These are phyloP conservation scores for Indri indri DNA, from an alignment of 2,113 vertebrate species.

Conservation along the genomic window DNA sequence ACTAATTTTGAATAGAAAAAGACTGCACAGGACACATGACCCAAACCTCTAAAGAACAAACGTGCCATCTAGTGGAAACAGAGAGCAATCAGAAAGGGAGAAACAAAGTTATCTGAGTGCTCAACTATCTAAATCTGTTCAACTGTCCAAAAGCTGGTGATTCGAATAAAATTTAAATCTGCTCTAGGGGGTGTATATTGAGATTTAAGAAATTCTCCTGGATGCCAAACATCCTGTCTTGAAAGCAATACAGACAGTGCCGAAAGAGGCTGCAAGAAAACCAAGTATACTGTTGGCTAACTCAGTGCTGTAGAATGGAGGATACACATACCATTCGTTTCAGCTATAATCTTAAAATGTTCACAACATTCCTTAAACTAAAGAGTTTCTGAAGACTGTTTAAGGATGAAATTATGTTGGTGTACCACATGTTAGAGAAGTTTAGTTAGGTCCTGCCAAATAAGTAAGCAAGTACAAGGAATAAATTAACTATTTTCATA, in stretches of 20 bases:
- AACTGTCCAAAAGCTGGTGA: not conserved
- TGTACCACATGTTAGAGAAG: not conserved
- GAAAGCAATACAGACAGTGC: not conserved
- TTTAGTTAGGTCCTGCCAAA: not conserved
- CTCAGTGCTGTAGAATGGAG: not conserved
- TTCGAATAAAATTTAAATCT: slow-evolving; percentile 42
- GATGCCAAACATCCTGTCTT: not conserved
- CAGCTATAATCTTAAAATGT: not conserved
- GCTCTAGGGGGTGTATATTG: not conserved
- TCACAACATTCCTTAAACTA: slow-evolving; percentile 20
- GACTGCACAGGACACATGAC: not conserved
- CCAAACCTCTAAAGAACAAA: slow-evolving; percentile 40
- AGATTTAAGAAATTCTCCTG: not conserved
- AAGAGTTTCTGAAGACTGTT: slow-evolving; percentile 28
- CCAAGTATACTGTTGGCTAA: not conserved
- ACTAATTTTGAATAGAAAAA: slow-evolving; percentile 12
- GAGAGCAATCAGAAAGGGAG: not conserved
- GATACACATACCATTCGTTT: not conserved
- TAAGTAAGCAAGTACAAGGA: not conserved
- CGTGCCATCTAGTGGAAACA: slow-evolving; percentile 69
- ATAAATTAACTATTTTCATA: slow-evolving; percentile 42
- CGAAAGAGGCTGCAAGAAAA: not conserved
- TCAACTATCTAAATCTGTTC: not conserved
- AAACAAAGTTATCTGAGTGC: not conserved
- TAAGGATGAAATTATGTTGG: slow-evolving; percentile 21